Evolutionary conservation across 1,140 invertebrate species (phyloP).

Genomic region (Agrilus planipennis): DNA sequence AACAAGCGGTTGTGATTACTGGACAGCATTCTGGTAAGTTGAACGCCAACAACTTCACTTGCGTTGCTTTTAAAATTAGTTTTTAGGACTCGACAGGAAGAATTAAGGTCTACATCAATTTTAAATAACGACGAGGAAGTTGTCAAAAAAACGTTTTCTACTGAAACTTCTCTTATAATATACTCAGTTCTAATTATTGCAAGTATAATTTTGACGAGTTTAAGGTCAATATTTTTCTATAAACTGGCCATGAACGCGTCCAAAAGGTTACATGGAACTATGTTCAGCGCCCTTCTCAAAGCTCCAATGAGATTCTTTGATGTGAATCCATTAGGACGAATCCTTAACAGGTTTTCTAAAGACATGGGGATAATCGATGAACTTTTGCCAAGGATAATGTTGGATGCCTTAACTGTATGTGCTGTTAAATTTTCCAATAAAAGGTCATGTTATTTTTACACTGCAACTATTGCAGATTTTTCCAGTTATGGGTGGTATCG

Average conservation of each 20-base stretch:
- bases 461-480: neutral
- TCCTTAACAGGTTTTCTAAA: conserved; percentile 64
- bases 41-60: too few relatives aligned
- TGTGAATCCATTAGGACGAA: conserved; percentile 3
- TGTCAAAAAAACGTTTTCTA: neutral
- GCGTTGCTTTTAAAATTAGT: too few relatives aligned
- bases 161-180: neutral
- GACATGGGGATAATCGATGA: conserved; percentile 76
- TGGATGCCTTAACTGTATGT: conserved; percentile 56
- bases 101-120: neutral
- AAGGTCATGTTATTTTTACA: conserved; percentile 23
- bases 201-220: conserved; percentile 30
- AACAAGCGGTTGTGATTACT: too few relatives aligned
- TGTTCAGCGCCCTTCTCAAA: conserved; percentile 28
- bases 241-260: conserved; percentile 47
- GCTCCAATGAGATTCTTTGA: conserved; percentile 6
- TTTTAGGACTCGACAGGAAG: conserved; percentile 4
- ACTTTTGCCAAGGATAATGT: conserved; percentile 45
- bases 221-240: conserved; percentile 41
- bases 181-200: conserved; percentile 3
- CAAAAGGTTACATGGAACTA: conserved; percentile 46
- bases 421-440: conserved; percentile 26
- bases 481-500: conserved; percentile 3
- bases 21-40: too few relatives aligned
- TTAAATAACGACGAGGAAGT: neutral